These are phyloP conservation scores for Protonibea diacanthus DNA, from an alignment of 2,797 vertebrate species.

Conservation along the genomic window DNA sequence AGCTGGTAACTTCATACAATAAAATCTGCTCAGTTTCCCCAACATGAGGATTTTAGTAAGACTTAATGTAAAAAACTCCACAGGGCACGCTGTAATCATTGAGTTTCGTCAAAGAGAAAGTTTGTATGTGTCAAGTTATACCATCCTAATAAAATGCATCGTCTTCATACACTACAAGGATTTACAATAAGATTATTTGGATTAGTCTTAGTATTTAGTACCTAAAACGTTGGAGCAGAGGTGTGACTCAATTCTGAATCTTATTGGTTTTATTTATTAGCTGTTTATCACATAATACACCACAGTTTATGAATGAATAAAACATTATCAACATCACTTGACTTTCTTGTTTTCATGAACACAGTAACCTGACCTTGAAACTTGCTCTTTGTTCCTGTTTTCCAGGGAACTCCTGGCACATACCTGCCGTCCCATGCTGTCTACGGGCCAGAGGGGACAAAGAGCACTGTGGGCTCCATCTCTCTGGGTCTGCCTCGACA, in stretches of 20 bases:
- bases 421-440: slow-evolving; percentile 94
- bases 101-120: not conserved
- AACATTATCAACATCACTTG: slow-evolving; percentile 24
- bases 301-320: slow-evolving; percentile 1
- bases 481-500: slow-evolving; percentile 96
- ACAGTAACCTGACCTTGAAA: slow-evolving; percentile 33
- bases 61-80: too few species aligned
- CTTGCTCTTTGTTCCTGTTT: slow-evolving; percentile 46
- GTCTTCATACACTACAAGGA: not conserved
- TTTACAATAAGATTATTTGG: not conserved
- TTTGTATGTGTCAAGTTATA: not conserved
- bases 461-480: slow-evolving; percentile 95
- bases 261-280: not conserved
- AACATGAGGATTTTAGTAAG: too few species aligned
- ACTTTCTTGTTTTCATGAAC: slow-evolving; percentile 23
- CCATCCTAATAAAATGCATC: not conserved
- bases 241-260: not conserved
- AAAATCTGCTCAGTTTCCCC: not conserved
- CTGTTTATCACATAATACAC: not conserved
- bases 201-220: not conserved
- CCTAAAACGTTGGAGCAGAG: not conserved
- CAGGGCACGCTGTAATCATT: too few species aligned
- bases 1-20: not conserved
- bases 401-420: slow-evolving; percentile 96
- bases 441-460: slow-evolving; percentile 91